A percentile compares a stretch with the other conserved stretches of the same genome.
These are phyloP conservation scores for Drosophila neoperkinsi DNA, from an alignment of 2,888 invertebrate genomes.

Conservation along the genomic window DNA sequence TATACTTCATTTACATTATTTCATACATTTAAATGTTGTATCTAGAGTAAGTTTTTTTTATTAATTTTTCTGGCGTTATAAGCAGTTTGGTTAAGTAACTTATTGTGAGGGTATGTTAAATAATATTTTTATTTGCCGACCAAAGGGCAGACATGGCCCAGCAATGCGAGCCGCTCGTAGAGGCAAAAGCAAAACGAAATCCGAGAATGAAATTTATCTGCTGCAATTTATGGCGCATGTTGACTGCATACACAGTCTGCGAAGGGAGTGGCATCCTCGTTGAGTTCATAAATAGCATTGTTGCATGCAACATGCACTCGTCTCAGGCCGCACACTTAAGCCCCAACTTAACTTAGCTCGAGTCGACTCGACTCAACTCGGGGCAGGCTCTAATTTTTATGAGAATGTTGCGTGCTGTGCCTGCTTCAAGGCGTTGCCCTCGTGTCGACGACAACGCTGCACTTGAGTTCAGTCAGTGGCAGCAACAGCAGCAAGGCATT, in stretches of 20 bases:
- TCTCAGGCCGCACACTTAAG: slow-evolving; percentile 41
- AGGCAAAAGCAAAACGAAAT: slow-evolving; percentile 55
- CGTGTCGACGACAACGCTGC: slow-evolving; percentile 56
- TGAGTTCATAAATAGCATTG: slow-evolving; percentile 80
- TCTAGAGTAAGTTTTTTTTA: neutral
- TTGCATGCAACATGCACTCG: slow-evolving; percentile 76
- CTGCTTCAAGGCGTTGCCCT: slow-evolving; percentile 73
- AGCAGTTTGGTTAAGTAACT: neutral
- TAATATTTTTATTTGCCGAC: slow-evolving; percentile 57
- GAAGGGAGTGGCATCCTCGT: slow-evolving; percentile 57
- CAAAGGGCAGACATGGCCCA: slow-evolving; percentile 52
- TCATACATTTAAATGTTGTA: neutral
- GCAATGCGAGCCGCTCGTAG: slow-evolving; percentile 19
- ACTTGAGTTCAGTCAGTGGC: slow-evolving; percentile 38
- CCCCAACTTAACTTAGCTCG: slow-evolving; percentile 27
- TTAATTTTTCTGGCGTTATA: neutral
- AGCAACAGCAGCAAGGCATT: slow-evolving; percentile 34
- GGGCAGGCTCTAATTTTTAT: slow-evolving; percentile 76
- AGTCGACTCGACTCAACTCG: slow-evolving; percentile 35
- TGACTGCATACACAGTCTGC: slow-evolving; percentile 16
- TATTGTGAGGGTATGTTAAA: slow-evolving; percentile 40
- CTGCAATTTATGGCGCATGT: slow-evolving; percentile 70
- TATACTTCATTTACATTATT: neutral
- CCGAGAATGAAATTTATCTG: slow-evolving; percentile 76
- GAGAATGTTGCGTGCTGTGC: slow-evolving; percentile 75